phyloP scores from a whole-genome alignment of 2,797 vertebrate species.

The Numenius phaeopus region DNA sequence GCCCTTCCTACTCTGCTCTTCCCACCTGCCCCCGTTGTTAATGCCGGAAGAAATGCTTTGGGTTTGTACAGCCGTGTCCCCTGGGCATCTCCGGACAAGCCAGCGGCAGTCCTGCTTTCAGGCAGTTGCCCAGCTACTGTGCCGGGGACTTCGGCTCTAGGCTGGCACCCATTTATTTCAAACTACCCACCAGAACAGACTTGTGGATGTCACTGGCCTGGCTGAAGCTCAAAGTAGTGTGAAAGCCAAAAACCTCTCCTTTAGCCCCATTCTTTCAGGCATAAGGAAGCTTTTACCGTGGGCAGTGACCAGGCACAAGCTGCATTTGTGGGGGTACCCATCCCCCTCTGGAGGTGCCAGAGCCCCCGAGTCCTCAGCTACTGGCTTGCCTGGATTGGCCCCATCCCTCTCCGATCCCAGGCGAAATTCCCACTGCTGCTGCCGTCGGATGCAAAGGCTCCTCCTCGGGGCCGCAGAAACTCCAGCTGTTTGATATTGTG shows the following conservation, averaged over 20 bases:
- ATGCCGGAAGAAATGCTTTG: not conserved
- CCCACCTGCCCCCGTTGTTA: not conserved
- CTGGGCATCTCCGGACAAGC: not conserved
- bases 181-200: not conserved
- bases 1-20: not conserved
- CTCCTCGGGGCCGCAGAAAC: constrained; percentile 58
- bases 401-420: not conserved
- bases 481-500: constrained; percentile 85
- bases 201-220: not conserved
- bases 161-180: not conserved
- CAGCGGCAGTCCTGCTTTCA: not conserved
- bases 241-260: not conserved
- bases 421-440: constrained; percentile 47
- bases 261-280: not conserved
- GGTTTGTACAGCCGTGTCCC: not conserved
- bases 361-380: not conserved
- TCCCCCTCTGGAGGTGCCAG: not conserved
- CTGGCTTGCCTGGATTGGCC: not conserved
- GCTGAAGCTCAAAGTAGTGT: not conserved
- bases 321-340: not conserved
- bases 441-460: constrained; percentile 25
- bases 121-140: not conserved
- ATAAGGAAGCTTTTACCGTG: not conserved
- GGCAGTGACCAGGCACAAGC: not conserved
- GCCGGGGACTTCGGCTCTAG: not conserved